A percentile compares a stretch with the other conserved stretches of the same genome.
Evolutionary conservation across 2,113 vertebrate genomes (phyloP).

Genomic region (Solenodon paradoxus): DNA sequence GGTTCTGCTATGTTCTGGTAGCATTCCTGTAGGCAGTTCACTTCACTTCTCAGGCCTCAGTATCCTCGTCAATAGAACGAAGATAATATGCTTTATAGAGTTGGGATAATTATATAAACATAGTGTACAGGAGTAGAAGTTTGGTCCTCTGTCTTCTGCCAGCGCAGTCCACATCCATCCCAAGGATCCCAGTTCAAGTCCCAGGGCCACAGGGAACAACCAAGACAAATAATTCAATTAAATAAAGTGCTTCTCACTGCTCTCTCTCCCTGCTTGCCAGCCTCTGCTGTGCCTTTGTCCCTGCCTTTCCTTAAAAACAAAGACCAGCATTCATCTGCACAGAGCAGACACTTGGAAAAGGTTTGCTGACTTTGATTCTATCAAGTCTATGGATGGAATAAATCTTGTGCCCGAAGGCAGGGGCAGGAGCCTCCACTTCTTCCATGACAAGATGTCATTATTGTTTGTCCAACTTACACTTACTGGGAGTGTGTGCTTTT

Average conservation of each 20-base stretch:
- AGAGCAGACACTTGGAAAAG: neutral
- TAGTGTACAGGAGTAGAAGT: neutral
- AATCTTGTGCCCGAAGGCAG: neutral
- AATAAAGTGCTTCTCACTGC: too few species aligned
- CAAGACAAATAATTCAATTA: too few species aligned
- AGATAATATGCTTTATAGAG: neutral
- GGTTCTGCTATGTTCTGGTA: neutral
- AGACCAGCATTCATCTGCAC: too few species aligned
- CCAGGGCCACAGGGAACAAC: too few species aligned
- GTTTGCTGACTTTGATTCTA: neutral
- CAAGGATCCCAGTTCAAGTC: too few species aligned
- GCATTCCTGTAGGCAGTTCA: neutral
- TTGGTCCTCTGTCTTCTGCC: neutral
- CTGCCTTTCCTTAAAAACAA: too few species aligned
- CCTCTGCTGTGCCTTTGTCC: too few species aligned
- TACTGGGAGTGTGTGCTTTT: neutral
- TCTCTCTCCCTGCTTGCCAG: too few species aligned
- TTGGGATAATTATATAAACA: neutral
- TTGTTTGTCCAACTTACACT: neutral
- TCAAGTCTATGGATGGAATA: neutral
- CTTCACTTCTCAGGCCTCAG: neutral
- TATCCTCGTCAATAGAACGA: neutral
- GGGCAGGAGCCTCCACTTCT: too few species aligned
- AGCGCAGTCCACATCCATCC: too few species aligned
- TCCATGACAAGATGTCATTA: neutral